Base-by-base conservation (phyloP, 2,797 vertebrate genomes). In the Gila robusta region DNA sequence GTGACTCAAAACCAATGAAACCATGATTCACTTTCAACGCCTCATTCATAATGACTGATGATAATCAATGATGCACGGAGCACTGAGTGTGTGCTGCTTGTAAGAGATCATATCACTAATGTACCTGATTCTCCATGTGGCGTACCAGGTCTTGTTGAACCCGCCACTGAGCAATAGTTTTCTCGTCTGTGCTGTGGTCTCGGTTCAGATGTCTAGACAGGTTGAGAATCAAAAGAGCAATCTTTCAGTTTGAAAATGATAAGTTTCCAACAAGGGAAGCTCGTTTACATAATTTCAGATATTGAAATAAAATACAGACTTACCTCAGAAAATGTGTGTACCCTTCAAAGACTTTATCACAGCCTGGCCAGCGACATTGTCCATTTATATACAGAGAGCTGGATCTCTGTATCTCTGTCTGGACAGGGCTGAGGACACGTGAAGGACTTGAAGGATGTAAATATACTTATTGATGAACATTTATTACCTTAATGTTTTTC, bases 141-240 rank as follows among this genome's bases (percentile, higher is more conserved):
- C 94, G 94, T 9, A 97, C 96, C 64, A 96, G 91, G 26, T 97
- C 96, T 85, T 93, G 95, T 91, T 97, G 97, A 81, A 95, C 89
- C 78, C 93, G 94, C 93, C 95, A 96, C 89, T 97, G 95, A 5
- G 95, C 93, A 12, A 93, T 90, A 81, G 94, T 94, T 89, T 93
- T 94, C 44, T 95, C 95, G 74, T 94, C 92, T 79, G 93, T 91
- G 81, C 93, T 91, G 84, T 96, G 96, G 77, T 95, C 94, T 66
- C 88, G 90, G 70, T 95, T 93, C 81, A 96, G 95, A 90, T 97
- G 96, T 88, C 96, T 97, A 71, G 8, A 92, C 79, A 41, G 74
- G 59, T 81, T 62, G 6, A 62, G 5, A 32, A n/a, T 52, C 21
- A 52, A 26, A 39, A 67, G 5, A 1, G 10, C 28, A 12, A 19